Evolutionary conservation across 2,888 invertebrate species (phyloP).

Genomic region (Patella ulyssiponensis): DNA sequence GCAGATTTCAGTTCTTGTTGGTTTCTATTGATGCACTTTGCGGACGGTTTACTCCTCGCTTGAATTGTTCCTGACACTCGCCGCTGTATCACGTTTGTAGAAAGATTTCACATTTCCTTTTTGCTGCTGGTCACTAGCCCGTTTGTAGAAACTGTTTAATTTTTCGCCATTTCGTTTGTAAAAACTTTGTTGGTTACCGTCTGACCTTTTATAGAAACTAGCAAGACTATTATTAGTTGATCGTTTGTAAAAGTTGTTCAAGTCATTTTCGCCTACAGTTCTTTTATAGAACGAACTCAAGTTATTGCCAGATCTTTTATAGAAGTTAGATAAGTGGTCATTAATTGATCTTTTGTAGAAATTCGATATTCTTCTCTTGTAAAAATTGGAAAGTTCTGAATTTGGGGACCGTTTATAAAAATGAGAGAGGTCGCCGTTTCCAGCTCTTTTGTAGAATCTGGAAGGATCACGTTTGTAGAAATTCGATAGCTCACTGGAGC

Average conservation of each 20-base stretch:
- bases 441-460: slow-evolving; percentile 22
- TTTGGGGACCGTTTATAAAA: slow-evolving; percentile 18
- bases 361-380: slow-evolving; percentile 16
- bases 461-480: slow-evolving; percentile 19
- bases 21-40: too few relatives aligned
- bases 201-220: slow-evolving; percentile 25
- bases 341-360: slow-evolving; percentile 28
- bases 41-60: too few relatives aligned
- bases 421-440: slow-evolving; percentile 15
- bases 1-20: too few relatives aligned
- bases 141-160: slow-evolving; percentile 25
- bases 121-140: neutral
- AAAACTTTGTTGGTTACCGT: neutral
- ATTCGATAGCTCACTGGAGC: neutral
- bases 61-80: too few relatives aligned
- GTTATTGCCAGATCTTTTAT: slow-evolving; percentile 21
- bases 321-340: slow-evolving; percentile 21
- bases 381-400: slow-evolving; percentile 18
- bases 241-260: neutral
- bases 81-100: slow-evolving; percentile 19
- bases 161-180: slow-evolving; percentile 18
- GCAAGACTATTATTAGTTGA: neutral
- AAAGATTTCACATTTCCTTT: slow-evolving; percentile 17
- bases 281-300: slow-evolving; percentile 25
- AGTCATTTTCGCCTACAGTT: neutral